A percentile compares a stretch with the other conserved stretches of the same genome.
phyloP scores from a whole-genome alignment of 2,113 vertebrate species.

The Neogobius melanostomus region DNA sequence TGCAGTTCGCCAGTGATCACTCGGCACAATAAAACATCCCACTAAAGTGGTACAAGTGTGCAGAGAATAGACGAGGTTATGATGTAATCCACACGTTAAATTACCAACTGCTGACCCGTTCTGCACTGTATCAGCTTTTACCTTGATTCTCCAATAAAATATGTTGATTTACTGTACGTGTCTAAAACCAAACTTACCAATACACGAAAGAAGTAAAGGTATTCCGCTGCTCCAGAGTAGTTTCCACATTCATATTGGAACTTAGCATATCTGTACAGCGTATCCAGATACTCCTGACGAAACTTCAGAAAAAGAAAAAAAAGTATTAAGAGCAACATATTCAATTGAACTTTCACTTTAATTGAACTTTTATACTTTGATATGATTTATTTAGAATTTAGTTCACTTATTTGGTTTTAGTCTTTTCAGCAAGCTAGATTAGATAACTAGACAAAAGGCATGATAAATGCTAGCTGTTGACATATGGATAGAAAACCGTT shows the following conservation, averaged over 20 bases:
- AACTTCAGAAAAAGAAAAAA: conserved; percentile 77
- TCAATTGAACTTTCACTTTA: background rate
- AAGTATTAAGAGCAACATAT: conserved; percentile 17
- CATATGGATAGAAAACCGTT: too few relatives aligned
- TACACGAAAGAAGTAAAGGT: conserved; percentile 97
- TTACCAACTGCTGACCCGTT: conserved; percentile 56
- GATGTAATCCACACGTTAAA: conserved; percentile 67
- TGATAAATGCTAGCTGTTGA: too few relatives aligned
- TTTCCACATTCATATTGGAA: conserved; percentile 99
- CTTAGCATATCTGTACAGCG: conserved; percentile 96
- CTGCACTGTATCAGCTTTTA: conserved; percentile 11
- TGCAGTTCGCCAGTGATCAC: conserved; percentile 68
- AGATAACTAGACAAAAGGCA: too few relatives aligned
- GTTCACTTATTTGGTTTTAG: too few relatives aligned
- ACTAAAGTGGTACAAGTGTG: conserved; percentile 62
- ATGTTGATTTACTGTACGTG: conserved; percentile 13
- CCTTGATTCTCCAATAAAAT: background rate
- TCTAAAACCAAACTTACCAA: conserved; percentile 82
- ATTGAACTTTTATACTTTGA: too few relatives aligned
- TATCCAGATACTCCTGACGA: conserved; percentile 96
- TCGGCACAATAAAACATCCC: conserved; percentile 70
- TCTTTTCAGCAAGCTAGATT: too few relatives aligned
- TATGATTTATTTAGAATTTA: too few relatives aligned
- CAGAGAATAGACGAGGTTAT: conserved; percentile 61
- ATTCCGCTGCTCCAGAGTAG: conserved; percentile 96